Base-by-base conservation (phyloP, 2,888 invertebrate species). In the Eilema caniola region DNA sequence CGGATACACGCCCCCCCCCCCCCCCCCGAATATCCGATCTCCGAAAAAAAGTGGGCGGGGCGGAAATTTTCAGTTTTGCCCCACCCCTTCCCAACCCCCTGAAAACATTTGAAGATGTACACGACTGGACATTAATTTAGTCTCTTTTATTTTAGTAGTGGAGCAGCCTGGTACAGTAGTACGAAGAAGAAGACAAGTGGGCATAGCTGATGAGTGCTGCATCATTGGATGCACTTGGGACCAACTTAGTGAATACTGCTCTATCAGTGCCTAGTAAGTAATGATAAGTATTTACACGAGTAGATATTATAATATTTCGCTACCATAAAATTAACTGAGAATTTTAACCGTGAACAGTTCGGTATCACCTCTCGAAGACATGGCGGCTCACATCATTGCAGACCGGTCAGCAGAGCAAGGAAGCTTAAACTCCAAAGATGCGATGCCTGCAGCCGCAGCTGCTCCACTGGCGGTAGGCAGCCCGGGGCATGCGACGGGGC, bases 191-290 rank as follows among this genome's bases (percentile, higher is more conserved):
- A 87, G 95, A 74, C 89, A 92, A 70, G 85, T 89, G 57, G 93
- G 95, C 72, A 95, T 95, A 75, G 94, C 92, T 47, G 95, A 95
- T 78, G 91, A 94, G 82, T 95, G 95, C 85, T 95, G 95, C 83
- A 87, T 89, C 37, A 86, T 88, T 72, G 93, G 93, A 14, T 95
- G 95, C 83, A 92, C 92, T 7, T 90, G 88, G 90, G 89, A 91
- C 67, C 92, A 94, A 72, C 91, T 95, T 71, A 90, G 84, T 82
- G 90, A 92, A 80, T 95, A 95, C 82, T 95, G 95, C 81, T 92
- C 93, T n/a, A 88, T 93, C 67, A 93, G 90, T 80, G 90, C 91
- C 61, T 90, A 89, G 94, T 95, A 86, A 90, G 92, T 80, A 63
- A 8, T 16, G 0, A 41, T 41, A 41, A 23, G 33, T 23, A 3